A percentile compares a stretch with the other conserved stretches of the same genome.
Evolutionary conservation across 2,888 invertebrate genomes (phyloP).

Genomic region (Mantis religiosa): DNA sequence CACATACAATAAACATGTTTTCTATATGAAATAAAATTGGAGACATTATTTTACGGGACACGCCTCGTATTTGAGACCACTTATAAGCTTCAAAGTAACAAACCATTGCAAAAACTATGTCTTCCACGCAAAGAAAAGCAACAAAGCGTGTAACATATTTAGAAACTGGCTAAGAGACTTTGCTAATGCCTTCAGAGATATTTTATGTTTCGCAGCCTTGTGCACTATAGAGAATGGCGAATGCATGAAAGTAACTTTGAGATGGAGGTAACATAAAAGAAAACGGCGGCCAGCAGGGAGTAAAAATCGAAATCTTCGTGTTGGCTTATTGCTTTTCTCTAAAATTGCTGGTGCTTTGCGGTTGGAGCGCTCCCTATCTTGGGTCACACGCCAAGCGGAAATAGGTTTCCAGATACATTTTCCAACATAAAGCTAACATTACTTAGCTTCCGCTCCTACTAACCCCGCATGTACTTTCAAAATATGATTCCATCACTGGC

Average conservation of each 20-base stretch:
- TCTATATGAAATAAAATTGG: no score
- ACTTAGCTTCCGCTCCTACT: background rate
- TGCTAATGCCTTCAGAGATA: no score
- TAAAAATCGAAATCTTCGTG: background rate
- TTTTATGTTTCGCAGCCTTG: no score
- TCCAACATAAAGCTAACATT: background rate
- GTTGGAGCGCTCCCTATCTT: background rate
- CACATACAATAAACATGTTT: no score
- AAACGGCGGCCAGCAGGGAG: background rate
- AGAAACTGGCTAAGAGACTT: no score
- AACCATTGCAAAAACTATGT: no score
- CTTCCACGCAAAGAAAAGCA: no score
- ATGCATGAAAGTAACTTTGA: background rate
- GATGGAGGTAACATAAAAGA: background rate
- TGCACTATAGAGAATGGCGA: no score
- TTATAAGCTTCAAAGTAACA: no score
- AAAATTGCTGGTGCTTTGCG: background rate
- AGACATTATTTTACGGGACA: no score
- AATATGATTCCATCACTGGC: background rate
- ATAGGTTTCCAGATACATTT: background rate
- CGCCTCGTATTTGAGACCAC: no score
- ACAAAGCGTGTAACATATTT: no score
- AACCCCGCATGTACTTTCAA: background rate
- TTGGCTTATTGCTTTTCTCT: background rate
- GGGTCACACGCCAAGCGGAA: background rate